A percentile compares a stretch with the other conserved stretches of the same genome.
Conservation (phyloP, 2,888 invertebrate species). For the Timema cristinae region DNA sequence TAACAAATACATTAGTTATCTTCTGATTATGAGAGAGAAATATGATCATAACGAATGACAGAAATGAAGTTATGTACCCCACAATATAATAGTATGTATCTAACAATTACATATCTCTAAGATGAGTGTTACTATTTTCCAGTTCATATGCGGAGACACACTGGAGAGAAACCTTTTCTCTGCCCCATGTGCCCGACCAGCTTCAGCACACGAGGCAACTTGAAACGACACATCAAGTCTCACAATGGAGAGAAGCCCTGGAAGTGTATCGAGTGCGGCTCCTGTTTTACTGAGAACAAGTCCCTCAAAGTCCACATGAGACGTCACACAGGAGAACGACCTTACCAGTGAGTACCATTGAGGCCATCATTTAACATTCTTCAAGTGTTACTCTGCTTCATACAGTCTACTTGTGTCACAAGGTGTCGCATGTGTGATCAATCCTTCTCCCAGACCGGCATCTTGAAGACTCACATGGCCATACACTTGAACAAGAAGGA, state of each 20-base stretch:
- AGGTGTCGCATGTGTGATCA: conserved; percentile 40
- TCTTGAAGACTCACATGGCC: conserved; percentile 40
- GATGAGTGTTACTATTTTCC: not conserved
- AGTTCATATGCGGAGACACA: conserved; percentile 30
- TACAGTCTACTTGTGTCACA: conserved; percentile 20
- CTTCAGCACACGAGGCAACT: conserved; percentile 38
- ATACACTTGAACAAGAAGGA: conserved; percentile 38
- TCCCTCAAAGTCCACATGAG: conserved; percentile 39
- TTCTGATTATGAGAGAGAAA: too few species aligned
- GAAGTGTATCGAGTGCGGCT: conserved; percentile 37
- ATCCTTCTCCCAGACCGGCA: conserved; percentile 39
- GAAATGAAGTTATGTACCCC: too few species aligned
- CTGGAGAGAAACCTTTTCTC: conserved; percentile 33
- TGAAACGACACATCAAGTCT: conserved; percentile 37
- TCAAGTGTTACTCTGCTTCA: conserved; percentile 16
- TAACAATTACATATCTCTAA: not conserved
- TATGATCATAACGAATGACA: too few species aligned
- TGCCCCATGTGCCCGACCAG: conserved; percentile 35
- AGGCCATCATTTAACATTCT: conserved; percentile 6
- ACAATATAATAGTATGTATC: not conserved
- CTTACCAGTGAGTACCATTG: conserved; percentile 40
- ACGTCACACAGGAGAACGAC: conserved; percentile 43
- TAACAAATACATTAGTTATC: too few species aligned
- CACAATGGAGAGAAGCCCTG: conserved; percentile 40
- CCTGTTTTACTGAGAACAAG: conserved; percentile 40